Evolutionary conservation across 2,888 invertebrate species (phyloP), one percentile per base, ranked within the genome.

Genomic region (Euproctis similis): DNA sequence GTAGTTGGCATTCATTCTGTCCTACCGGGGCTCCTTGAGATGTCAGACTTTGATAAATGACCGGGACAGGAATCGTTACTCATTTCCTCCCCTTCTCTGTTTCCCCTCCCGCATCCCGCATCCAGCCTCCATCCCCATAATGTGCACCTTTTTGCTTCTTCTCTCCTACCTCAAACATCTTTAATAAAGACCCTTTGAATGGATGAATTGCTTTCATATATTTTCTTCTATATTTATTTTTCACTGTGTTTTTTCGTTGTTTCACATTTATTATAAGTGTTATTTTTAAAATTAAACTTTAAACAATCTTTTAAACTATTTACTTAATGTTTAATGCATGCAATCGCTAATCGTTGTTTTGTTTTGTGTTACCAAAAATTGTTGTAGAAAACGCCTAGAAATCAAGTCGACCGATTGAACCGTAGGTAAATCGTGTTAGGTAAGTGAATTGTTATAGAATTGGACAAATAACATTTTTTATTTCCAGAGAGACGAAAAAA

Each of bases 41-140:
- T 55, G 59, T 53, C 52, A 57, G 80, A 76, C 78, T 69, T 74
- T 81, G 81, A 82, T 75, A 69, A 78, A 82, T 74, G 73, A 56
- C 61, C 64, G 65, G 68, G 65, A 63, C 59, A 67, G 64, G 63
- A 70, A 70, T 70, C 72, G 69, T 71, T 70, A 71, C 73, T 77
- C 72, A 78, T 78, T 78, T 74, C 71, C 70, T 66, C 67, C 64
- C 68, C 67, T 64, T 60, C n/a, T n/a, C n/a, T n/a, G n/a, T n/a
- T n/a, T n/a, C n/a, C n/a, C n/a, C n/a, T n/a, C n/a, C n/a, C n/a
- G n/a, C n/a, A n/a, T n/a, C 52, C 62, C 63, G 46, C 46, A 58
- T 58, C 62, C 62, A 63, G 58, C 43, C 43, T 48, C 51, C 54
- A 41, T 13, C 48, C 34, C 54, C 38, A 54, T 63, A 64, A 68